Conservation (phyloP, 2,797 vertebrate species). For the Cuniculus paca region DNA sequence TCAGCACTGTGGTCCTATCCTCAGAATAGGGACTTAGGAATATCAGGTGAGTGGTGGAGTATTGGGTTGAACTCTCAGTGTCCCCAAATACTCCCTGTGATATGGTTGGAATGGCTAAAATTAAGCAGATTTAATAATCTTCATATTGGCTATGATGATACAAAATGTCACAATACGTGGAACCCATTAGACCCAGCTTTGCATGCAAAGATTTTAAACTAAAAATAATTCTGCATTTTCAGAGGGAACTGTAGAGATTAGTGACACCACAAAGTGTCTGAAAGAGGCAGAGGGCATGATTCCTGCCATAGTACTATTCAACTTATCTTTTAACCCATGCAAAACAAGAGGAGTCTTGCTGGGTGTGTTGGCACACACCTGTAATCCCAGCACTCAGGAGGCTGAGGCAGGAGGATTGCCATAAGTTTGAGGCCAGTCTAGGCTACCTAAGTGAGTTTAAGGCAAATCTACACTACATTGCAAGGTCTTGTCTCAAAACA, state of each 20-base stretch:
- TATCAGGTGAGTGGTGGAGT: background rate
- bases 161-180: background rate
- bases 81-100: background rate
- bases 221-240: background rate
- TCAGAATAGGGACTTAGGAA: background rate
- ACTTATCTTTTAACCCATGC: background rate
- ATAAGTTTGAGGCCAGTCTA: too few relatives aligned
- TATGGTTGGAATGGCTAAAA: background rate
- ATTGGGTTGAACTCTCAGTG: background rate
- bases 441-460: too few relatives aligned
- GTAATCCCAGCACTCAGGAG: too few relatives aligned
- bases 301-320: background rate
- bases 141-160: background rate
- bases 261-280: background rate
- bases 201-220: background rate
- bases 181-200: background rate
- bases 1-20: background rate
- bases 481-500: too few relatives aligned
- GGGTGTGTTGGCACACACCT: too few relatives aligned
- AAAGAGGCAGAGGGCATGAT: background rate
- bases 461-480: background rate
- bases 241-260: background rate
- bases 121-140: background rate
- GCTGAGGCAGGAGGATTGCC: too few relatives aligned
- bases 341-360: background rate